phyloP scores from a whole-genome alignment of 2,888 invertebrate species.

The Epicampocera succincta region DNA sequence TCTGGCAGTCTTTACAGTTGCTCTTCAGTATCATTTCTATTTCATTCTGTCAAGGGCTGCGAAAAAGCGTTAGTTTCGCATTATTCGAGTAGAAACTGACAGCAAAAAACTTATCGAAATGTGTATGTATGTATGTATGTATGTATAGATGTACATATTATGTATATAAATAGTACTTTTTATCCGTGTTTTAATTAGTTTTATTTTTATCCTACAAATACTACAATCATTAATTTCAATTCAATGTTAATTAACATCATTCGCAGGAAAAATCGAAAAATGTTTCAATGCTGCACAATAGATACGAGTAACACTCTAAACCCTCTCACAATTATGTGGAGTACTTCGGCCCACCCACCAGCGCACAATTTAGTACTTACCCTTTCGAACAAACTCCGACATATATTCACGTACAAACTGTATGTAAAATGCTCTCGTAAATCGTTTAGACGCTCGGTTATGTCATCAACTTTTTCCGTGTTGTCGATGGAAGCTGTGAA shows the following conservation, averaged over 20 bases:
- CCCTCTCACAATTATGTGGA: neutral
- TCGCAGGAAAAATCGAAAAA: constrained; percentile 25
- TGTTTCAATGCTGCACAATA: neutral
- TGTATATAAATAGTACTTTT: too few relatives aligned
- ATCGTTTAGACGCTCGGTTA: constrained; percentile 87
- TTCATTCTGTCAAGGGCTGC: too few relatives aligned
- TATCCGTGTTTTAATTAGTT: neutral
- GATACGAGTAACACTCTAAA: constrained; percentile 2
- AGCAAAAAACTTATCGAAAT: too few relatives aligned
- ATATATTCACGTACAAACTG: constrained; percentile 94
- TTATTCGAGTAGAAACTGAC: too few relatives aligned
- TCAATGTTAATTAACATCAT: constrained; percentile 56
- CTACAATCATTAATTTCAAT: constrained; percentile 52
- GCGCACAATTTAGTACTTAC: constrained; percentile 80
- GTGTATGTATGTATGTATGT: too few relatives aligned
- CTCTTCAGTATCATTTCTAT: too few relatives aligned
- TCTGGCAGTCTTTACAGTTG: too few relatives aligned
- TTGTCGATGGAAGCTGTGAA: constrained; percentile 93
- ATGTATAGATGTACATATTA: too few relatives aligned
- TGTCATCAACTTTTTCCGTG: constrained; percentile 91
- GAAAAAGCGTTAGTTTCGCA: too few relatives aligned
- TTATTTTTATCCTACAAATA: neutral
- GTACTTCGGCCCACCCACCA: neutral
- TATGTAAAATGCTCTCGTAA: constrained; percentile 92
- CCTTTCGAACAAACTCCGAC: constrained; percentile 96